phyloP scores from a whole-genome alignment of 1,140 invertebrate genomes.

The Plectus sambesii region DNA sequence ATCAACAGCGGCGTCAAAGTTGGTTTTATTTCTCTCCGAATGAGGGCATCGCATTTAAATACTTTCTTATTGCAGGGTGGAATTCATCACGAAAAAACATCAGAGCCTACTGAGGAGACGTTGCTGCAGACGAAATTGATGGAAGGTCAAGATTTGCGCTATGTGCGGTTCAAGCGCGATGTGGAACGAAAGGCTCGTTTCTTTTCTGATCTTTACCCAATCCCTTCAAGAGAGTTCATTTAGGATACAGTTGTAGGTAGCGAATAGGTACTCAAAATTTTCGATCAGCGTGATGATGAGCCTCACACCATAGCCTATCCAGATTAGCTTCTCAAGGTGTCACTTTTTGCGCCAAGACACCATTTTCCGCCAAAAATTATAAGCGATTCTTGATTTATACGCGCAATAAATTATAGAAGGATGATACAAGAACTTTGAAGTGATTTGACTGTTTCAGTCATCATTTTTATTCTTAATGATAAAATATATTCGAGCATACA shows the following conservation, averaged over 20 bases:
- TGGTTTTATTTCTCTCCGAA: constrained; percentile 19
- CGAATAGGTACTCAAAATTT: too few relatives aligned
- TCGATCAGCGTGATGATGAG: too few relatives aligned
- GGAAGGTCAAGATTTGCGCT: constrained; percentile 78
- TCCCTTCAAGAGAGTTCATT: constrained; percentile 8
- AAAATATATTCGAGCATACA: background rate
- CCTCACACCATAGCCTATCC: too few relatives aligned
- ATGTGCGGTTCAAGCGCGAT: constrained; percentile 69
- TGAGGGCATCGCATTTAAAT: constrained; percentile 4
- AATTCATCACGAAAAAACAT: constrained; percentile 57
- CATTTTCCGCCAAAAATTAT: too few relatives aligned
- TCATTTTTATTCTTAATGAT: too few relatives aligned
- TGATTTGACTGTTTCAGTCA: background rate
- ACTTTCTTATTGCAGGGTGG: constrained; percentile 48
- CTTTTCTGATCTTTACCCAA: constrained; percentile 6
- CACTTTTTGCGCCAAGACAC: too few relatives aligned
- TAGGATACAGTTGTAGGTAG: too few relatives aligned
- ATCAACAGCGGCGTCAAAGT: constrained; percentile 70
- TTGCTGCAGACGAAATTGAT: constrained; percentile 71
- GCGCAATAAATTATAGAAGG: constrained; percentile 1
- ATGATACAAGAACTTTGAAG: constrained; percentile 3
- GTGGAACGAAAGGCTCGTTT: constrained; percentile 61
- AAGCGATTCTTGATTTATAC: too few relatives aligned
- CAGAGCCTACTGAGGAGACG: constrained; percentile 55
- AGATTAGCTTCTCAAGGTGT: too few relatives aligned